Evolutionary conservation across 1,140 invertebrate genomes (phyloP), one percentile per base, ranked within the genome.

Genomic region (Gryllus bimaculatus): DNA sequence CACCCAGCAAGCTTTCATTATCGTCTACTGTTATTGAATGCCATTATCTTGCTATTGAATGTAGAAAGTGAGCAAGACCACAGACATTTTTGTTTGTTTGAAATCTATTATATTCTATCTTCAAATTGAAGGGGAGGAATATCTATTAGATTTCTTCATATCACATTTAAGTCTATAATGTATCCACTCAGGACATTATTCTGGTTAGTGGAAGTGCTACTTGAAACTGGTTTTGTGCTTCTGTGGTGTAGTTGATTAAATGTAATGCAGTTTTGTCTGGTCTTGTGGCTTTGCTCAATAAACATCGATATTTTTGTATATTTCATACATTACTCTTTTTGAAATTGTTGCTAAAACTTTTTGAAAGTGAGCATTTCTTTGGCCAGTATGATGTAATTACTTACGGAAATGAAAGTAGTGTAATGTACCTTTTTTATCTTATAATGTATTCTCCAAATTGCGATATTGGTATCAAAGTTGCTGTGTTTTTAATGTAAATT

Each of bases 201-300:
- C 10, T 66, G 54, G 54, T 13, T 10, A 66, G 18, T 66, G 54
- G 54, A 66, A 66, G 18, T 66, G 54, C 54, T 66, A 66, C 54
- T 39, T 39, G 26, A 39, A 2, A 39, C 26, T 39, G 26, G 26
- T 39, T 39, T 39, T 39, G 26, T 39, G 26, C 26, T 39, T 39
- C 1, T 39, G 26, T 39, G 26, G 5, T 39, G 26, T 39, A 39
- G 26, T 39, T 39, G 26, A 66, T 66, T 66, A 18, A 13, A 66
- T 66, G 54, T 66, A 3, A 66, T 66, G 10, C 18, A 39, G 54
- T 66, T 18, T 66, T 18, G 54, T 66, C 54, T 66, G 26, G 54
- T 66, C 54, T 66, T 18, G 54, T 66, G 54, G 54, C 54, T 66
- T 66, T 66, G 54, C 54, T 66, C 54, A 66, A 66, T 66, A 66